Conservation (phyloP, 2,888 invertebrate genomes). For the Artemia sinica region DNA sequence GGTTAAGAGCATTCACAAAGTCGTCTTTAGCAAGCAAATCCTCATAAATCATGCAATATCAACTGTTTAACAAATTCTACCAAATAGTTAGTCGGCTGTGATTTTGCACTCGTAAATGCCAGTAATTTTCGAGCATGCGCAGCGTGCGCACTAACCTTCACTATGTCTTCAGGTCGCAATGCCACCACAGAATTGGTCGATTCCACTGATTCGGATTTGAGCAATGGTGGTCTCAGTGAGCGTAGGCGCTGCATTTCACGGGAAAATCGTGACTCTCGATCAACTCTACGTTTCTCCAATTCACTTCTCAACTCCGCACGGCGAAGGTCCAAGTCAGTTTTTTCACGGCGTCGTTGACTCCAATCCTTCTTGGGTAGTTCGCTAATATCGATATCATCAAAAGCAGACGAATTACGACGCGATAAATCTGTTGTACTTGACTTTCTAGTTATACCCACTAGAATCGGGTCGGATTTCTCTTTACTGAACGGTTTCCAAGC, state of each 20-base stretch:
- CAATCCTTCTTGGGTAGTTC: constrained; percentile 29
- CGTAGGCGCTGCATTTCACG: constrained; percentile 32
- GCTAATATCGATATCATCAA: neutral
- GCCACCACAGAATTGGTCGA: constrained; percentile 2
- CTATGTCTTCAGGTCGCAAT: neutral
- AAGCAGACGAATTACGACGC: constrained; percentile 48
- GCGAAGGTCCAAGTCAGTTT: constrained; percentile 49
- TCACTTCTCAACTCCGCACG: constrained; percentile 40
- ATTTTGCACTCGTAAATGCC: too few species aligned
- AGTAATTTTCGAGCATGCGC: constrained; percentile 8
- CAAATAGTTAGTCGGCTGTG: too few species aligned
- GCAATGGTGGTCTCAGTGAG: constrained; percentile 18
- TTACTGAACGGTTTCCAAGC: constrained; percentile 6
- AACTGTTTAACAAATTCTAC: too few species aligned
- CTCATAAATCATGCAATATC: too few species aligned
- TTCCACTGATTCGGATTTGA: constrained; percentile 21
- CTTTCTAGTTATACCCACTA: constrained; percentile 3
- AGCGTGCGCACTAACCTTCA: constrained; percentile 18
- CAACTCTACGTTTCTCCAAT: constrained; percentile 35
- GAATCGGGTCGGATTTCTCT: neutral
- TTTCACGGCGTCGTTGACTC: constrained; percentile 54
- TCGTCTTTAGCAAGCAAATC: too few species aligned
- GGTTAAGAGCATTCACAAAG: too few species aligned
- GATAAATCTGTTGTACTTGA: constrained; percentile 29
- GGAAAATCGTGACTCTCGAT: constrained; percentile 35